phyloP scores from a whole-genome alignment of 2,888 invertebrate genomes.

The Mesorhabditis sp. region DNA sequence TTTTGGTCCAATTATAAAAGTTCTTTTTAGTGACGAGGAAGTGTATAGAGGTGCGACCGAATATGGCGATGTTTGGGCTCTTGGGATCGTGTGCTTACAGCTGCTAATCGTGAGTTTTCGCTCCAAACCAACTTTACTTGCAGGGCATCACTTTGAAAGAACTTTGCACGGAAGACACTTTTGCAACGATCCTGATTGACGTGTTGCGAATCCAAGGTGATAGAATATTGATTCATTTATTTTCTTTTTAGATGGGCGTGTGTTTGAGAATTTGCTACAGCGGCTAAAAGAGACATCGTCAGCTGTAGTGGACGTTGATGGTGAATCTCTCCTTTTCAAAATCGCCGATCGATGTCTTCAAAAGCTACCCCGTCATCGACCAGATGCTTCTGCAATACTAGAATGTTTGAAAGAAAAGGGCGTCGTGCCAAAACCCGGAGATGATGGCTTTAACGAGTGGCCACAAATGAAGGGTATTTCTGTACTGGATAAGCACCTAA shows the following conservation, averaged over 20 bases:
- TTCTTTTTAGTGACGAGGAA: not conserved
- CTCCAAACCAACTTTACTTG: not conserved
- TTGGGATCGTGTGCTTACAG: not conserved
- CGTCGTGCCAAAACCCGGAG: not conserved
- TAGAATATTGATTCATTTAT: too few species aligned
- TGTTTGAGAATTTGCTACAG: too few species aligned
- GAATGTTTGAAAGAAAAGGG: not conserved
- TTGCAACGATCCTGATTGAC: too few species aligned
- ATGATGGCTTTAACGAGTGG: not conserved
- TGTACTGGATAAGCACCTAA: not conserved
- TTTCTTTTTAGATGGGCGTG: too few species aligned
- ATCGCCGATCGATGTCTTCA: not conserved
- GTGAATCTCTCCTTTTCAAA: not conserved
- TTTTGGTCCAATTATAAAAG: not conserved
- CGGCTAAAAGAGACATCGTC: too few species aligned
- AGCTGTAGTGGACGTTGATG: too few species aligned
- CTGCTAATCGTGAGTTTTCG: not conserved
- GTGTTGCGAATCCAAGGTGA: too few species aligned
- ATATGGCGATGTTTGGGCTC: not conserved
- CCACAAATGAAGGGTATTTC: not conserved
- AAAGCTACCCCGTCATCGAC: not conserved
- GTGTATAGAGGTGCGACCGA: not conserved
- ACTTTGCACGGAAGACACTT: too few species aligned
- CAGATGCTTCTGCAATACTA: not conserved
- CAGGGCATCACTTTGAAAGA: not conserved